Evolutionary conservation across 2,888 invertebrate genomes (phyloP).

Genomic region (Noctua janthe): DNA sequence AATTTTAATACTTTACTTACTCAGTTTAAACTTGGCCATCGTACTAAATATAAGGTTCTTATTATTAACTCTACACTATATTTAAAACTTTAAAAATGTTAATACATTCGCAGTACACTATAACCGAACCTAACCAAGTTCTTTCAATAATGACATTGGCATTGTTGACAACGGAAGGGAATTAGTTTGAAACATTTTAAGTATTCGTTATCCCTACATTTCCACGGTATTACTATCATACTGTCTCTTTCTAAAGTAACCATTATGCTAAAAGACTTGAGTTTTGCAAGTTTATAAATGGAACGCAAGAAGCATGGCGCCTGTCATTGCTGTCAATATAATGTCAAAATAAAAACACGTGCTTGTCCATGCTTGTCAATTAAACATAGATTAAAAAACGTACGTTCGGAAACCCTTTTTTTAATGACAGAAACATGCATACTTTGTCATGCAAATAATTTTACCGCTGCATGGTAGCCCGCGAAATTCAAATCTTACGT

Average conservation of each 20-base stretch:
- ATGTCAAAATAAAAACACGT: constrained; percentile 55
- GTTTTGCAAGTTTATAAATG: neutral
- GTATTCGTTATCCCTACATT: neutral
- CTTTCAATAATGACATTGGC: constrained; percentile 8
- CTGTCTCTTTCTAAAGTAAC: neutral
- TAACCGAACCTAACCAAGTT: constrained; percentile 46
- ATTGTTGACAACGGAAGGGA: neutral
- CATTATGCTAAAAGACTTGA: neutral
- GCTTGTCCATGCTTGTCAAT: constrained; percentile 44
- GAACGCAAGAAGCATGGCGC: constrained; percentile 34
- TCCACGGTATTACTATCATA: fast-evolving
- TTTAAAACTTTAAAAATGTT: neutral
- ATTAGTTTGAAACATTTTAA: neutral
- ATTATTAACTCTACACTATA: constrained; percentile 24
- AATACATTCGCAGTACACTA: neutral
- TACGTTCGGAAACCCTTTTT: constrained; percentile 19
- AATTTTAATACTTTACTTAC: constrained; percentile 74
- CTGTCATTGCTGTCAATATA: constrained; percentile 43
- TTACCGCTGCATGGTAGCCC: no score
- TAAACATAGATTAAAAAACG: constrained; percentile 5
- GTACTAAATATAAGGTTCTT: constrained; percentile 12
- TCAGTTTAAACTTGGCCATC: constrained; percentile 87
- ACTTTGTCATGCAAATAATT: neutral
- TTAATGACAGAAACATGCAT: neutral
- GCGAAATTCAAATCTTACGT: no score